Conservation (phyloP, 2,888 invertebrate genomes). For the Ellobium chinense region DNA sequence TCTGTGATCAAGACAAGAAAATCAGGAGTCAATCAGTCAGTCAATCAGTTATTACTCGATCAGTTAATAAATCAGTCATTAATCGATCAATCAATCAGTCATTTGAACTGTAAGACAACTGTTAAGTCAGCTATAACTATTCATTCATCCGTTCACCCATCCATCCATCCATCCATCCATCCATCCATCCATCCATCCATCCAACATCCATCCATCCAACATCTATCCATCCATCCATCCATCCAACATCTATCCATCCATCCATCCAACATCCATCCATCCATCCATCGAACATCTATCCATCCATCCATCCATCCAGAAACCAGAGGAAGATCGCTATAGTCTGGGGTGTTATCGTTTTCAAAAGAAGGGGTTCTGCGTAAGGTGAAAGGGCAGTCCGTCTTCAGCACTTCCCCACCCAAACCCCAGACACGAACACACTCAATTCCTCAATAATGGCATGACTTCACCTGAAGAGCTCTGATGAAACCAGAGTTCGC, state of each 20-base stretch:
- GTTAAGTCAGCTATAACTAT: not conserved
- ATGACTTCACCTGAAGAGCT: too few species aligned
- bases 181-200: not conserved
- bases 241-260: not conserved
- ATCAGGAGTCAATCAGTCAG: not conserved
- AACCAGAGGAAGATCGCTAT: too few species aligned
- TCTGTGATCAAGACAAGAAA: slow-evolving; percentile 58
- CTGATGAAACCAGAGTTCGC: too few species aligned
- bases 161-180: not conserved
- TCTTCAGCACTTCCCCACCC: too few species aligned
- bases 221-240: not conserved
- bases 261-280: not conserved
- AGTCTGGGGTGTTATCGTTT: too few species aligned
- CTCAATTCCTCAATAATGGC: too few species aligned
- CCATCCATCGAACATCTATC: not conserved
- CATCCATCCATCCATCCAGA: not conserved
- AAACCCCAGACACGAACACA: too few species aligned
- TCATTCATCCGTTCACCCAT: not conserved
- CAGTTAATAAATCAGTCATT: not conserved
- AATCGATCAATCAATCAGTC: not conserved
- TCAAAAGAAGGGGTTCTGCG: too few species aligned
- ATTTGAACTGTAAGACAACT: not conserved
- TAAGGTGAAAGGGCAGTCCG: too few species aligned
- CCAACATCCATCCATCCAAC: not conserved
- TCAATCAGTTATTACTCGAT: not conserved